phyloP scores from a whole-genome alignment of 1,140 invertebrate genomes.

The Trichonephila inaurata region DNA sequence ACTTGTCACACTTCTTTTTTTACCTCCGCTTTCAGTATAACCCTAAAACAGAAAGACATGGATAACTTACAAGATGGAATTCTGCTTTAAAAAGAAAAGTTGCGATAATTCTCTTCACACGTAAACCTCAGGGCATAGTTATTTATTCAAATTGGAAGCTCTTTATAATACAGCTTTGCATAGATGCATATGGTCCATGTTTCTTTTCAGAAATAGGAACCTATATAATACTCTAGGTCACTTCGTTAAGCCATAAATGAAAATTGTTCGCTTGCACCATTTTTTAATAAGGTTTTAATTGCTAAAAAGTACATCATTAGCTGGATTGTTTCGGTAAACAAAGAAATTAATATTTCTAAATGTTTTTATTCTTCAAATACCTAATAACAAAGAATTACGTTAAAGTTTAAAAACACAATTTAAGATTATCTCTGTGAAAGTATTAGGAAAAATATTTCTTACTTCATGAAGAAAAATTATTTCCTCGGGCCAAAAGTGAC shows the following conservation, averaged over 20 bases:
- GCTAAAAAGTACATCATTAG: not conserved
- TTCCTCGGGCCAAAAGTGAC: too few relatives aligned
- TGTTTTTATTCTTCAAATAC: not conserved
- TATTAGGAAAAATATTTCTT: too few relatives aligned
- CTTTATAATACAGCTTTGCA: not conserved
- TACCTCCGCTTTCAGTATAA: not conserved
- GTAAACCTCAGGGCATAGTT: slow-evolving; percentile 10
- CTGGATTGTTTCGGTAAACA: not conserved
- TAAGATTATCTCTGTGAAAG: too few relatives aligned
- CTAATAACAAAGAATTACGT: too few relatives aligned
- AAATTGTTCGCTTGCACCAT: not conserved
- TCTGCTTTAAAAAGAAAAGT: slow-evolving; percentile 1
- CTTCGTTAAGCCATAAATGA: not conserved
- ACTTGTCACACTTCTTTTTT: not conserved
- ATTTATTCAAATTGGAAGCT: slow-evolving; percentile 1
- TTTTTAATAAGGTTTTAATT: not conserved
- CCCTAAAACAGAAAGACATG: not conserved
- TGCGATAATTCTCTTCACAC: not conserved
- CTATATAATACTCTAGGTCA: not conserved
- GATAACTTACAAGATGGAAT: not conserved
- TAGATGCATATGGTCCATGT: not conserved
- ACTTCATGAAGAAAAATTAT: too few relatives aligned
- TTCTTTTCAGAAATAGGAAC: not conserved
- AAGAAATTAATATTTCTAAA: not conserved
- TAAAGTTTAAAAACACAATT: too few relatives aligned